Evolutionary conservation across 2,113 vertebrate species (phyloP).

Genomic region (Apeltes quadracus): DNA sequence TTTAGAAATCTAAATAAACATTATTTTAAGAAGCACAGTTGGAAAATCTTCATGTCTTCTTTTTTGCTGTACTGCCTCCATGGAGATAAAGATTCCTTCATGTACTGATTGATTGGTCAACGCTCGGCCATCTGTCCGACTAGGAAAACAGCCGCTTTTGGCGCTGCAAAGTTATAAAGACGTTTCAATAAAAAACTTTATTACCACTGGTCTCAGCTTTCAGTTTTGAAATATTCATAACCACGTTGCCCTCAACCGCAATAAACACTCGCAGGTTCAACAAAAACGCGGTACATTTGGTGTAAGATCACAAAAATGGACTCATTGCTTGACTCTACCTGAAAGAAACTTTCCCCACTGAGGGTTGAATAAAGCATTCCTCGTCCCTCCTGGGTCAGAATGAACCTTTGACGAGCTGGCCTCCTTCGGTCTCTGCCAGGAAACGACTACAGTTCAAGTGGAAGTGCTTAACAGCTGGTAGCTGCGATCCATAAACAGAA

Average conservation of each 20-base stretch:
- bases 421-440: slow-evolving; percentile 51
- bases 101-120: not conserved
- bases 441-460: slow-evolving; percentile 68
- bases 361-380: slow-evolving; percentile 30
- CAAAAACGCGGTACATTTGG: not conserved
- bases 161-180: not conserved
- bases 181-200: not conserved
- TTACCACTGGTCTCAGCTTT: not conserved
- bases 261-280: slow-evolving; percentile 5
- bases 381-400: slow-evolving; percentile 44
- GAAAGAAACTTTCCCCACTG: slow-evolving; percentile 24
- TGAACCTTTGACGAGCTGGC: slow-evolving; percentile 56
- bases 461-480: slow-evolving; percentile 77
- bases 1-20: not conserved
- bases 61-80: not conserved
- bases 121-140: not conserved
- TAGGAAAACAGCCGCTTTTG: not conserved
- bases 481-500: slow-evolving; percentile 71
- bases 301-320: not conserved
- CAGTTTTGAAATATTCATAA: slow-evolving; percentile 8
- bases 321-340: slow-evolving; percentile 19
- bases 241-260: not conserved
- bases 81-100: slow-evolving; percentile 1
- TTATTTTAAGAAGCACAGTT: not conserved
- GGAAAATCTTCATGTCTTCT: not conserved